Percentiles rank a stretch among this genome's conserved stretches.
These are phyloP conservation scores for Drosophila niveifrons DNA, from an alignment of 2,888 invertebrate species.

Conservation along the genomic window DNA sequence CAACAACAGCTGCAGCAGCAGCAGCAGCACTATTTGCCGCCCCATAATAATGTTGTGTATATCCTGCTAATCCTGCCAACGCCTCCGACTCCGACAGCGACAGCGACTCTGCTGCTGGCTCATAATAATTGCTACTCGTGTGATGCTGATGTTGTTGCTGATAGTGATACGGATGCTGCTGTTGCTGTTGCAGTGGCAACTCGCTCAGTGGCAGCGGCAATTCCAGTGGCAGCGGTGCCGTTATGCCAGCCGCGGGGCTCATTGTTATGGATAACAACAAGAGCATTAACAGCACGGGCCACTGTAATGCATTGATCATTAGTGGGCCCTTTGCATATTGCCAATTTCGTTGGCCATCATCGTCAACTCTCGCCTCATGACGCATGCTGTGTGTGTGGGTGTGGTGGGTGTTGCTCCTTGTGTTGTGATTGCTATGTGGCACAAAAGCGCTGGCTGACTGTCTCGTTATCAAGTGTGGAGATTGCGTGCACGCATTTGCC, in stretches of 20 bases:
- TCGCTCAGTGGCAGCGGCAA: slow-evolving; percentile 20
- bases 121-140: slow-evolving; percentile 70
- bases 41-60: slow-evolving; percentile 72
- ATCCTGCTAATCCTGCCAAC: slow-evolving; percentile 69
- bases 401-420: slow-evolving; percentile 4
- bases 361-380: slow-evolving; percentile 15
- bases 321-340: slow-evolving; percentile 57
- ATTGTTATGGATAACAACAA: slow-evolving; percentile 60
- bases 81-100: slow-evolving; percentile 43
- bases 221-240: slow-evolving; percentile 49
- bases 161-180: neutral
- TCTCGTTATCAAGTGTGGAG: slow-evolving; percentile 55
- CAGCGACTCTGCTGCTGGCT: slow-evolving; percentile 15
- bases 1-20: slow-evolving; percentile 25
- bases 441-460: slow-evolving; percentile 18
- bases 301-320: slow-evolving; percentile 71
- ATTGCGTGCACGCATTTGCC: slow-evolving; percentile 21
- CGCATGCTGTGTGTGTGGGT: slow-evolving; percentile 39
- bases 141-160: slow-evolving; percentile 6
- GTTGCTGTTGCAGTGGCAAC: slow-evolving; percentile 14
- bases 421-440: slow-evolving; percentile 7
- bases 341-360: slow-evolving; percentile 39
- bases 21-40: slow-evolving; percentile 34
- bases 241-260: slow-evolving; percentile 48
- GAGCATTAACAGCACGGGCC: slow-evolving; percentile 12